These are phyloP conservation scores for Mesocricetus auratus DNA, from an alignment of 2,113 vertebrate genomes.

Conservation along the genomic window DNA sequence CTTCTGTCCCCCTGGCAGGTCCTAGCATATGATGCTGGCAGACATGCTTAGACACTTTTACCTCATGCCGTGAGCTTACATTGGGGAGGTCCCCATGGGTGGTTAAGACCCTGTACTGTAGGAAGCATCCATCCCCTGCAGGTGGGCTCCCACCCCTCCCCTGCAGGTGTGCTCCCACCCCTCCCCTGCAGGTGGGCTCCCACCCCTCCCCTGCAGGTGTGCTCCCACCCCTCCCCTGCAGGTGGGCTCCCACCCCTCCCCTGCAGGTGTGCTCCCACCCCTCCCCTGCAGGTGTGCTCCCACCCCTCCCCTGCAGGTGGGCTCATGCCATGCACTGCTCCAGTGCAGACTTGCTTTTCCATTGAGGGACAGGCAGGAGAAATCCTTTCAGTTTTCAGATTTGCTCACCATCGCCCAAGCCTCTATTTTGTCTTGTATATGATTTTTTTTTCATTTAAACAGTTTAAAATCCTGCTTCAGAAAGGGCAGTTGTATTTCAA, in stretches of 20 bases:
- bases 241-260: no score
- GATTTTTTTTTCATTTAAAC: neutral
- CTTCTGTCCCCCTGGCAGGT: neutral
- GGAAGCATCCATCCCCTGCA: neutral
- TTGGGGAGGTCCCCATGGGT: neutral
- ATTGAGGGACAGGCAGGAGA: neutral
- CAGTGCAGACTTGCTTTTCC: neutral
- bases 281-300: no score
- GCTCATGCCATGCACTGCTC: neutral
- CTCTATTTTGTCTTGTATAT: neutral
- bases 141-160: no score
- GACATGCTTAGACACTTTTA: neutral
- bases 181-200: no score
- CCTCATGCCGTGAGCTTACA: neutral
- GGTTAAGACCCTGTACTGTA: neutral
- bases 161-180: no score
- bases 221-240: no score
- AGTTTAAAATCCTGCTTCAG: neutral
- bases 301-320: neutral
- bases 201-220: no score
- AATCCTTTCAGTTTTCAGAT: neutral
- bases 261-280: no score
- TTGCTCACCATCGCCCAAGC: neutral
- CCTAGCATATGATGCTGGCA: neutral
- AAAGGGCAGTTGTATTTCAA: conserved; percentile 46